phyloP scores from a whole-genome alignment of 2,888 invertebrate species.

The Eupithecia vulgata region DNA sequence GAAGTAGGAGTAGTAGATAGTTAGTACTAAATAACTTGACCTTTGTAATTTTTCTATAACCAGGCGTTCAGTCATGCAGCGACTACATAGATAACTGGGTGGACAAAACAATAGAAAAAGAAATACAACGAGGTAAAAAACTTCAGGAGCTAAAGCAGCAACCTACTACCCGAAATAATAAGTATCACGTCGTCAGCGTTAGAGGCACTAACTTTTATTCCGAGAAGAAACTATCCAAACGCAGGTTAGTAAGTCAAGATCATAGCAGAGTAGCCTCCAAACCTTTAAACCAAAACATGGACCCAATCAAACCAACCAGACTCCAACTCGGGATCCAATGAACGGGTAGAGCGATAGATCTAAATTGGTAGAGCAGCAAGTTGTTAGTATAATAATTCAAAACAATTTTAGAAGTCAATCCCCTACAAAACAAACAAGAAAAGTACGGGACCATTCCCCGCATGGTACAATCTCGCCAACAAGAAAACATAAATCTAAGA shows the following conservation, averaged over 20 bases:
- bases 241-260: slow-evolving; percentile 12
- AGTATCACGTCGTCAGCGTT: slow-evolving; percentile 40
- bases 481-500: slow-evolving; percentile 10
- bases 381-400: not conserved
- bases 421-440: slow-evolving; percentile 17
- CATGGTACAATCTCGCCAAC: slow-evolving; percentile 10
- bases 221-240: slow-evolving; percentile 18
- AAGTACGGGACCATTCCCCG: slow-evolving; percentile 21
- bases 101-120: slow-evolving; percentile 42
- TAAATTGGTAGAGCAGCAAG: not conserved
- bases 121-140: slow-evolving; percentile 42
- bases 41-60: not conserved
- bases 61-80: slow-evolving; percentile 15
- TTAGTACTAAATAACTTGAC: not conserved
- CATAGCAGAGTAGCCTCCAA: not conserved
- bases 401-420: slow-evolving; percentile 28
- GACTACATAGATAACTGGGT: slow-evolving; percentile 43
- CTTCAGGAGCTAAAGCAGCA: slow-evolving; percentile 37
- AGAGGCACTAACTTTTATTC: slow-evolving; percentile 19
- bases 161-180: slow-evolving; percentile 8
- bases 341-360: not conserved
- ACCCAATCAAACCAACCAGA: not conserved
- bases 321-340: not conserved
- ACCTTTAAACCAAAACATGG: not conserved
- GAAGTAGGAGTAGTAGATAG: not conserved